Percentiles rank a stretch among this genome's conserved stretches.
phyloP scores from a whole-genome alignment of 2,113 vertebrate genomes.

The Turdus rufiventris region DNA sequence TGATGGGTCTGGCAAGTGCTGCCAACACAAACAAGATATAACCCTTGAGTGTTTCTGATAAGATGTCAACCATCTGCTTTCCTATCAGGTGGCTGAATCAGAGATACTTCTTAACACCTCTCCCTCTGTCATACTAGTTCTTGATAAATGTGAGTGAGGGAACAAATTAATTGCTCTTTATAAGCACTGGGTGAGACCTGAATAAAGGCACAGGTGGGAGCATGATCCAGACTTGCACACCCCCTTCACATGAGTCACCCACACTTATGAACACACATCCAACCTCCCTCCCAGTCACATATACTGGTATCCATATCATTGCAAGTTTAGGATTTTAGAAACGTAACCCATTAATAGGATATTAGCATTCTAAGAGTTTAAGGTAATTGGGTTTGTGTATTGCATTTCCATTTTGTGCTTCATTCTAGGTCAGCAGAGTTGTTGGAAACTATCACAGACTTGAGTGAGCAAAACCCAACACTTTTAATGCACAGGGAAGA shows the following conservation, averaged over 20 bases:
- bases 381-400: not conserved
- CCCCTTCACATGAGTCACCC: not conserved
- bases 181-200: not conserved
- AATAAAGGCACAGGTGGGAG: conserved; percentile 6
- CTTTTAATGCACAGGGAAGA: not conserved
- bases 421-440: not conserved
- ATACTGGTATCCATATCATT: not conserved
- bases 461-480: not conserved
- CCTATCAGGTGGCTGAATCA: conserved; percentile 38
- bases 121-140: not conserved
- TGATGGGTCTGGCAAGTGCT: conserved; percentile 3
- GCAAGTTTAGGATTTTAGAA: not conserved
- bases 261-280: not conserved
- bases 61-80: conserved; percentile 39
- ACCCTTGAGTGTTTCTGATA: conserved; percentile 43
- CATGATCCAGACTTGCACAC: not conserved
- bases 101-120: conserved; percentile 37
- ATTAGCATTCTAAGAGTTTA: not conserved
- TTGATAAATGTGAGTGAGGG: conserved; percentile 1
- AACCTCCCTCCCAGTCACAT: not conserved
- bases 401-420: not conserved
- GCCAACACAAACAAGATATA: conserved; percentile 7
- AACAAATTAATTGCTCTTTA: conserved; percentile 54
- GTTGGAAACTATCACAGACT: not conserved
- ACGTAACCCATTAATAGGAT: not conserved